Conservation (phyloP, 2,888 invertebrate genomes). For the Leptopilina myrica region DNA sequence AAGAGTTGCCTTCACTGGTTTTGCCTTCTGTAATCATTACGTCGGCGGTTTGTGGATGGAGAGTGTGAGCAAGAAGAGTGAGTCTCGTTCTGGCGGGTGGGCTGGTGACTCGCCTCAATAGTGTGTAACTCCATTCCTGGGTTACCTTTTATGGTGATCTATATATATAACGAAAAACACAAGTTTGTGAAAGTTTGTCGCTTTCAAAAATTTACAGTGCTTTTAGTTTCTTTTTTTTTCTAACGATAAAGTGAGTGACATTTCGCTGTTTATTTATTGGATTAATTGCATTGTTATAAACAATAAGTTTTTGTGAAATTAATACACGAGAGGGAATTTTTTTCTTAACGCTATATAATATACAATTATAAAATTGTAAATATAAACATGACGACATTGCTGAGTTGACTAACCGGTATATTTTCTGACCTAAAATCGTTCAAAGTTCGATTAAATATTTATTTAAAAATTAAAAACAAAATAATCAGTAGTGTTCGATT, state of each 20-base stretch:
- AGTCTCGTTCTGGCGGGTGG: conserved; percentile 18
- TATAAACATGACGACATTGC: conserved; percentile 72
- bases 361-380: conserved; percentile 56
- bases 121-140: conserved; percentile 23
- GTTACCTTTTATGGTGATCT: conserved; percentile 40
- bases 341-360: not conserved
- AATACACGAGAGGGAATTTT: not conserved
- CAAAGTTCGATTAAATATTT: not conserved
- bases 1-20: conserved; percentile 1
- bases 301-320: not conserved
- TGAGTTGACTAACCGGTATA: conserved; percentile 23
- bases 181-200: conserved; percentile 37
- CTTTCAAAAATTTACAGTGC: conserved; percentile 26
- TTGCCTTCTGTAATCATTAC: conserved; percentile 22
- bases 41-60: conserved; percentile 9
- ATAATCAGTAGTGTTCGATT: not conserved
- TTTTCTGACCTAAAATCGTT: conserved; percentile 24
- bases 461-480: not conserved
- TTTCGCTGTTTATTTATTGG: not conserved
- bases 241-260: conserved; percentile 1
- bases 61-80: conserved; percentile 20
- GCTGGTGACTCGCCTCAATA: conserved; percentile 28
- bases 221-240: not conserved
- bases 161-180: conserved; percentile 35
- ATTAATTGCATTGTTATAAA: not conserved